A percentile compares a stretch with the other conserved stretches of the same genome.
phyloP scores from a whole-genome alignment of 2,797 vertebrate genomes.

The Eulemur rubriventer region DNA sequence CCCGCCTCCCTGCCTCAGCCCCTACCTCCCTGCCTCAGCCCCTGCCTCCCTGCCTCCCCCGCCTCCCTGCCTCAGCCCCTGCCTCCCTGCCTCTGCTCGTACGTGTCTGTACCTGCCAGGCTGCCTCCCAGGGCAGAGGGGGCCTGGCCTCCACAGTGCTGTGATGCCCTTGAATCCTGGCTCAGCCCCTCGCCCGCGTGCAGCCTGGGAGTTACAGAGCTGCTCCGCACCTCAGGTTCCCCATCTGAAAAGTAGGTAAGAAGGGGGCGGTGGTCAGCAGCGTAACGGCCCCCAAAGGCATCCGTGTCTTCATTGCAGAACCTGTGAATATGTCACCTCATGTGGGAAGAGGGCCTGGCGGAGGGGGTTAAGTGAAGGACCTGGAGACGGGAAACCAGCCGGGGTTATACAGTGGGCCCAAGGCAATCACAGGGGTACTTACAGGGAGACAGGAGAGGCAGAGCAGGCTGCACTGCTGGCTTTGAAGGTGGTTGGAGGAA shows the following conservation, averaged over 20 bases:
- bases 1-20: too few species aligned
- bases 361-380: background rate
- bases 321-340: background rate
- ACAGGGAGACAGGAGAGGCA: background rate
- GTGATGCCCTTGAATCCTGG: background rate
- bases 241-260: background rate
- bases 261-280: background rate
- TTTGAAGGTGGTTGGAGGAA: background rate
- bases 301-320: background rate
- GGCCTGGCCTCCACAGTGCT: background rate
- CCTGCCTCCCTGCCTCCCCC: background rate
- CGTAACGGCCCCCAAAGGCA: background rate
- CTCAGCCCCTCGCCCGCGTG: background rate
- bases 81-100: too few species aligned
- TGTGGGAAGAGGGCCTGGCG: rapidly evolving
- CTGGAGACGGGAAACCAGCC: background rate
- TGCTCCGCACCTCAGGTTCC: background rate
- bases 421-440: background rate
- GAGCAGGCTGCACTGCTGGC: background rate
- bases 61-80: background rate
- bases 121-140: background rate
- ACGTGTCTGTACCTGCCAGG: background rate
- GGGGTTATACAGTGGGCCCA: background rate
- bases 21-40: background rate
- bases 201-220: background rate